These are phyloP conservation scores for Oncorhynchus clarkii DNA, from an alignment of 2,113 vertebrate species.

Conservation along the genomic window DNA sequence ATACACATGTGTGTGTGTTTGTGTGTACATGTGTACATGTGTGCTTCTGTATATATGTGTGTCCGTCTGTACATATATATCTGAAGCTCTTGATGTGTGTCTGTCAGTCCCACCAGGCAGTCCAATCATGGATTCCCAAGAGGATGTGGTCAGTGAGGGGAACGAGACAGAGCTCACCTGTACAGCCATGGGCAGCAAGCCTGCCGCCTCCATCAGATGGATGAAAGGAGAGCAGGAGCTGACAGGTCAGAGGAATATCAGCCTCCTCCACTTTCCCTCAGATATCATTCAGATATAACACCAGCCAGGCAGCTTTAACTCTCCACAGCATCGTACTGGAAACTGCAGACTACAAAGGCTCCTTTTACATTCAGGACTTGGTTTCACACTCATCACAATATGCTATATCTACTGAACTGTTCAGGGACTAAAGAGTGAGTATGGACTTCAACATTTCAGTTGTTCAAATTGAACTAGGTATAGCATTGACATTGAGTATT, in stretches of 20 bases:
- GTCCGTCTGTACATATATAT: slow-evolving; percentile 12
- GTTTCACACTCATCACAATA: no score
- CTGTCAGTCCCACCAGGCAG: slow-evolving; percentile 88
- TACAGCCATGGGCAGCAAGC: slow-evolving; percentile 92
- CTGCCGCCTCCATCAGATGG: slow-evolving; percentile 92
- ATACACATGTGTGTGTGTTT: not conserved
- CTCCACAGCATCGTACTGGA: no score
- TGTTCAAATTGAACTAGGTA: no score
- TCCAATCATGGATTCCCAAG: slow-evolving; percentile 90
- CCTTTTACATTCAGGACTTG: no score
- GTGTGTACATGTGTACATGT: not conserved
- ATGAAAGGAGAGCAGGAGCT: slow-evolving; percentile 95
- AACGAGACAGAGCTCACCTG: slow-evolving; percentile 98
- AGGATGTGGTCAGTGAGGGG: slow-evolving; percentile 88
- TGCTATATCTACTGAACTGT: no score
- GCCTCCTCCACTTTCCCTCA: slow-evolving; percentile 51
- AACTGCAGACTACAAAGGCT: no score
- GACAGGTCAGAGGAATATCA: slow-evolving; percentile 76
- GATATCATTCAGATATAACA: slow-evolving; percentile 2
- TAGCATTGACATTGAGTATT: no score
- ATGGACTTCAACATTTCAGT: no score
- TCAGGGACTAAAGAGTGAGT: no score
- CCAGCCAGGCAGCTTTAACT: no score
- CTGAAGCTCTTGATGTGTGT: slow-evolving; percentile 19
- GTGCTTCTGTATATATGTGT: slow-evolving; percentile 22